A percentile compares a stretch with the other conserved stretches of the same genome.
These are phyloP conservation scores for Macquaria ambigua DNA, from an alignment of 2,113 vertebrate species.

Conservation along the genomic window DNA sequence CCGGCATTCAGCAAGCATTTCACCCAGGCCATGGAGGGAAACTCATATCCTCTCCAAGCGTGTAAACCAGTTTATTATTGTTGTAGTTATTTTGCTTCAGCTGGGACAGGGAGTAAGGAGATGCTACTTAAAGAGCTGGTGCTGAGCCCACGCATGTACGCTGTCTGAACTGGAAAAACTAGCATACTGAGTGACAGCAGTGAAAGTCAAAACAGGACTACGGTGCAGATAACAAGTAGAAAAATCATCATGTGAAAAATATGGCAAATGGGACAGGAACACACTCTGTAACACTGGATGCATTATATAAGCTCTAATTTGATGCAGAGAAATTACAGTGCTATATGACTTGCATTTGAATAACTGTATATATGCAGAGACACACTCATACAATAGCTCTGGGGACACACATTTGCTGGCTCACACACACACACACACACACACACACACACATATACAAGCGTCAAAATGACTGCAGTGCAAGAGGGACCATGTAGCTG, in stretches of 20 bases:
- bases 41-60: neutral
- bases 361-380: neutral
- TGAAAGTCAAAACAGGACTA: conserved; percentile 7
- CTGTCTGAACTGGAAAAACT: neutral
- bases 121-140: neutral
- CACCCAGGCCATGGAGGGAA: neutral
- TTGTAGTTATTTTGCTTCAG: conserved; percentile 7
- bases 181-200: neutral
- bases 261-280: neutral
- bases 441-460: neutral
- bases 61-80: conserved; percentile 11
- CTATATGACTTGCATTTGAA: conserved; percentile 23
- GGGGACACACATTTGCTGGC: neutral
- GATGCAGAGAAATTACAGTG: neutral
- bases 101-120: neutral
- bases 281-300: neutral
- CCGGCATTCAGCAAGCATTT: conserved; percentile 9
- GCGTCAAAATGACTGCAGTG: conserved; percentile 6
- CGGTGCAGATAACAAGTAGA: neutral
- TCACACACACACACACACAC: neutral
- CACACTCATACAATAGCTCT: neutral
- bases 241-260: conserved; percentile 17
- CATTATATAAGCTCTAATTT: conserved; percentile 7
- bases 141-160: neutral
- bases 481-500: conserved; percentile 22